Percentiles rank a stretch among this genome's conserved stretches.
Conservation (phyloP, 2,113 vertebrate species). For the Apteryx mantelli region DNA sequence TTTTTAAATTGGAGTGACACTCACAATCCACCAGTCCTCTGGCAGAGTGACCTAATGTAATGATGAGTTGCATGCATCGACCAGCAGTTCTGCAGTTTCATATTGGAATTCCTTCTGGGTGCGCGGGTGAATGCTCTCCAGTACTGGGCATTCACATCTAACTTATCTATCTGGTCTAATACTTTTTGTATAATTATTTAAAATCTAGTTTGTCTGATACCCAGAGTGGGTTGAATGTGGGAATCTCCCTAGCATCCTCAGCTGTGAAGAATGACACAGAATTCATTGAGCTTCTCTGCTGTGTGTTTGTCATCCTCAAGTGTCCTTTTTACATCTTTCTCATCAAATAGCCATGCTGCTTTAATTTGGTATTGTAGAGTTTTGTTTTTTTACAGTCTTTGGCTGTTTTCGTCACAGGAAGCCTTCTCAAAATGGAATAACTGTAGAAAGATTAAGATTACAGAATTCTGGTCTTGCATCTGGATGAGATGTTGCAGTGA, state of each 20-base stretch:
- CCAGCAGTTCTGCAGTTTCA: not conserved
- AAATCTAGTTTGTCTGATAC: not conserved
- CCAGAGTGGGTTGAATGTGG: not conserved
- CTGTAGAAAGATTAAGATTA: not conserved
- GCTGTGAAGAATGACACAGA: not conserved
- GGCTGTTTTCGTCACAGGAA: not conserved
- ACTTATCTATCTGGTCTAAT: not conserved
- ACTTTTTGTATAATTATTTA: not conserved
- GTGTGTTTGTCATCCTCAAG: not conserved
- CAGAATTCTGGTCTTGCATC: not conserved
- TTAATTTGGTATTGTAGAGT: not conserved
- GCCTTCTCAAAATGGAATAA: not conserved
- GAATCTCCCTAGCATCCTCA: not conserved
- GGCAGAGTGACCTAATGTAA: not conserved
- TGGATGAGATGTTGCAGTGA: not conserved
- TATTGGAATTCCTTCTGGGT: not conserved
- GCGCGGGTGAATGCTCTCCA: not conserved
- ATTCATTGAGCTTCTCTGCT: not conserved
- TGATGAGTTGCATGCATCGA: not conserved
- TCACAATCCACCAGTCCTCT: not conserved
- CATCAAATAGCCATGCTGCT: not conserved
- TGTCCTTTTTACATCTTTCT: not conserved
- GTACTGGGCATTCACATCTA: not conserved
- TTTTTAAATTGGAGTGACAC: not conserved
- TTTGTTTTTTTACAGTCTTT: not conserved